Percentiles rank a stretch among this genome's conserved stretches.
phyloP scores from a whole-genome alignment of 1,140 invertebrate species.

The Hypothenemus hampei region DNA sequence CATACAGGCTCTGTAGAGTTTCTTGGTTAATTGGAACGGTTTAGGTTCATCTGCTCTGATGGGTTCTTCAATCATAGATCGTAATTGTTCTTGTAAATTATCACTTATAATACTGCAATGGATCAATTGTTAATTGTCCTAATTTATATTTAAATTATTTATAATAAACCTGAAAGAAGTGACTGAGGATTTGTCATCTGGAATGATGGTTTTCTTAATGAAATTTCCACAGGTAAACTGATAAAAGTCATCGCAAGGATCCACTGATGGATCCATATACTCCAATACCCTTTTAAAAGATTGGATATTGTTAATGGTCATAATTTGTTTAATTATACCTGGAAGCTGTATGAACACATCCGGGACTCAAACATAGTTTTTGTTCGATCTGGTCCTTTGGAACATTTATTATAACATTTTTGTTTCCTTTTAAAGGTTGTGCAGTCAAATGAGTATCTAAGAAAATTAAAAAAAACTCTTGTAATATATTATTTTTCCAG shows the following conservation, averaged over 20 bases:
- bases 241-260: constrained; percentile 92
- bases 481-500: no score
- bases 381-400: constrained; percentile 22
- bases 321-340: no score
- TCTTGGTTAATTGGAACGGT: constrained; percentile 70
- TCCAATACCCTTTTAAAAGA: constrained; percentile 60
- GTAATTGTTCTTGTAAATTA: constrained; percentile 71
- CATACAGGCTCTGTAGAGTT: constrained; percentile 78
- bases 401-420: constrained; percentile 30
- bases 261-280: constrained; percentile 66
- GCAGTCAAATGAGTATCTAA: constrained; percentile 44
- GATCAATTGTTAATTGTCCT: no score
- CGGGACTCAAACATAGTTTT: constrained; percentile 56
- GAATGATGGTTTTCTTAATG: constrained; percentile 66
- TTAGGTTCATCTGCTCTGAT: constrained; percentile 59
- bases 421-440: constrained; percentile 44
- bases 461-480: constrained; percentile 2
- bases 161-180: constrained; percentile 73
- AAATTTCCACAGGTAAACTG: constrained; percentile 75
- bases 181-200: constrained; percentile 74
- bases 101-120: constrained; percentile 73
- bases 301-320: no score
- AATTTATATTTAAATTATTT: no score
- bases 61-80: constrained; percentile 67
- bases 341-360: constrained; percentile 68